Evolutionary conservation across 23 tunicate species (phyloP).

Genomic region (Phallusia fumigata): DNA sequence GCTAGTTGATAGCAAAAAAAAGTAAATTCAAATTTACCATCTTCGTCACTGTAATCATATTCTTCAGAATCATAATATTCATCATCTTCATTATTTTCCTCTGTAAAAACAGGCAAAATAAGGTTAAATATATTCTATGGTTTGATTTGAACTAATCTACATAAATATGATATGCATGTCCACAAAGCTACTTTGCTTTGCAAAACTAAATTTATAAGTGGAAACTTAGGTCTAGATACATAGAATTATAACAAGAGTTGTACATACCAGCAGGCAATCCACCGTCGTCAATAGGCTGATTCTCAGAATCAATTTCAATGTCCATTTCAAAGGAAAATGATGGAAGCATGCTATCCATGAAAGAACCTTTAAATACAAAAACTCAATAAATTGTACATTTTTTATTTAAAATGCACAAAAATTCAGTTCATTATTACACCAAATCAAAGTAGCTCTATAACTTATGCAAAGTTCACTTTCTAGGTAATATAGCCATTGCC

Average conservation of each 20-base stretch:
- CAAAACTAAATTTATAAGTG: no score
- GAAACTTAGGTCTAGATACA: no score
- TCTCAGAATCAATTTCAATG: not conserved
- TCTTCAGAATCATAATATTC: not conserved
- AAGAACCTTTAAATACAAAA: not conserved
- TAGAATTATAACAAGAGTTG: no score
- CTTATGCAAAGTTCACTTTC: no score
- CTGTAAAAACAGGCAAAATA: not conserved
- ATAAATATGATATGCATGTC: no score
- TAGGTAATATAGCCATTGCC: no score
- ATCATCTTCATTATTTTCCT: conserved; percentile 10
- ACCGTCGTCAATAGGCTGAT: conserved; percentile 27
- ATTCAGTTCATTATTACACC: no score
- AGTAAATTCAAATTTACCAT: not conserved
- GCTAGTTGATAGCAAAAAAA: no score
- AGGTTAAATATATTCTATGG: not conserved
- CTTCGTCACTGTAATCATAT: not conserved
- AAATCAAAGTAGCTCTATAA: no score
- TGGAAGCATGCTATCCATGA: conserved; percentile 9
- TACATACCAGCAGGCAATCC: conserved; percentile 38
- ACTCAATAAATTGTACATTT: not conserved
- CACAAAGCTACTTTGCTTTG: no score
- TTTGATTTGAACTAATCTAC: not conserved
- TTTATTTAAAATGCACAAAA: no score
- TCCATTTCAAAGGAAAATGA: conserved; percentile 13